Conservation (phyloP, 2,797 vertebrate species). For the Halcyon smyrnensis region DNA sequence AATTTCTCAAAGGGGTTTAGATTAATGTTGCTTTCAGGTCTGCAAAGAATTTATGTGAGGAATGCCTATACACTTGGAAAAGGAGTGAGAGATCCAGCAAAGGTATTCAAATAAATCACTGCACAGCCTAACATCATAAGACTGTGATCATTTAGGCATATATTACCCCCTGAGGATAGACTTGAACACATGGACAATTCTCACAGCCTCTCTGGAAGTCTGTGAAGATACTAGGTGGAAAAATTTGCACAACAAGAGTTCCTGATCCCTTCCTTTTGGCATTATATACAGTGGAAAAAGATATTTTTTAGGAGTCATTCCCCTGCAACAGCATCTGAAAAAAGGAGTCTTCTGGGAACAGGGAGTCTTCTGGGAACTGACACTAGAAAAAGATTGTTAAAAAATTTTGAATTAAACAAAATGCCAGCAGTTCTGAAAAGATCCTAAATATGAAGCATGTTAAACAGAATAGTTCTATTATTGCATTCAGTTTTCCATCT, state of each 20-base stretch:
- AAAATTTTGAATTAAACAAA: neutral
- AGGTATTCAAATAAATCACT: neutral
- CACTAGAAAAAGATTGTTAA: neutral
- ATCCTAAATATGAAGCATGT: neutral
- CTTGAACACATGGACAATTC: neutral
- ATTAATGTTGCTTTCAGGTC: neutral
- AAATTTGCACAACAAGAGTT: neutral
- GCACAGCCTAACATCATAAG: neutral
- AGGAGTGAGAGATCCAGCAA: neutral
- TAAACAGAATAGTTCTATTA: neutral
- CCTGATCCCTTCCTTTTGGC: neutral
- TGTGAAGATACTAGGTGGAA: neutral
- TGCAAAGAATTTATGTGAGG: neutral
- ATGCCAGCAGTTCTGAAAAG: neutral
- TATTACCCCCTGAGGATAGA: neutral
- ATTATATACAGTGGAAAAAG: accelerated
- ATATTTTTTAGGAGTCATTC: neutral
- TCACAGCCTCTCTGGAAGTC: neutral
- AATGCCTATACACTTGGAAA: neutral
- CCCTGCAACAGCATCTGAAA: neutral
- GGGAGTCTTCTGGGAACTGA: neutral
- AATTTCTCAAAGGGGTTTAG: neutral
- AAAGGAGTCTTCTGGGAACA: too few species aligned
- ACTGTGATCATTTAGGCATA: neutral
- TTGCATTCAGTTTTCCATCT: neutral